Conservation (phyloP, 1,140 invertebrate species). For the Brachionus koreanus region DNA sequence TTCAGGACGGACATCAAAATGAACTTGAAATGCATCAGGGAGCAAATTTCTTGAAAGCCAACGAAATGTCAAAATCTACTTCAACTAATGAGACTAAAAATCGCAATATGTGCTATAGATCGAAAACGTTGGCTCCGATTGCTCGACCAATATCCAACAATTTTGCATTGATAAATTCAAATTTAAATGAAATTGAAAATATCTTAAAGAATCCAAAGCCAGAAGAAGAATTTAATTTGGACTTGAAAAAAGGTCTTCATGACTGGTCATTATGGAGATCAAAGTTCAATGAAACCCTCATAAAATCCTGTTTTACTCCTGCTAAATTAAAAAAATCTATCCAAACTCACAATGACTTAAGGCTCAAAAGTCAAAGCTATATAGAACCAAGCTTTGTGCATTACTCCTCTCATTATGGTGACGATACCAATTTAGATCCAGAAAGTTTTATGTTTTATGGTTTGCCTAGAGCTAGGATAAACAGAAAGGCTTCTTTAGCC, state of each 20-base stretch:
- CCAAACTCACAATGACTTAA: constrained; percentile 27
- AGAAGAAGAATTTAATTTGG: background rate
- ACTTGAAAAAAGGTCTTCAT: constrained; percentile 28
- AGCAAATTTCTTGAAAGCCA: background rate
- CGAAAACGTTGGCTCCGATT: background rate
- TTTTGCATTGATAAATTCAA: constrained; percentile 17
- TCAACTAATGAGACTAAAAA: background rate
- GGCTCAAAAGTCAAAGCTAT: constrained; percentile 20
- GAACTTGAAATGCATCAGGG: background rate
- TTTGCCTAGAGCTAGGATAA: background rate
- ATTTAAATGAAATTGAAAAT: constrained; percentile 27
- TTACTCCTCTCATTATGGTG: constrained; percentile 18
- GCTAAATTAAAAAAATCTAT: constrained; percentile 21
- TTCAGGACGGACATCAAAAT: background rate
- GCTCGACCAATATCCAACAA: constrained; percentile 24
- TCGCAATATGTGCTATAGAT: background rate
- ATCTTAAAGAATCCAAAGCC: background rate
- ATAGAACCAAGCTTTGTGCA: background rate
- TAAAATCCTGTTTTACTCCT: constrained; percentile 20
- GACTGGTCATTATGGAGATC: constrained; percentile 37
- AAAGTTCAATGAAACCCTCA: constrained; percentile 35
- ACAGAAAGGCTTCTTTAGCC: background rate
- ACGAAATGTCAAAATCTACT: background rate
- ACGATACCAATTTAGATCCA: background rate
- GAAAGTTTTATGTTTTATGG: constrained; percentile 38